phyloP scores from a whole-genome alignment of 2,797 vertebrate species.

The Buceros bicornis region DNA sequence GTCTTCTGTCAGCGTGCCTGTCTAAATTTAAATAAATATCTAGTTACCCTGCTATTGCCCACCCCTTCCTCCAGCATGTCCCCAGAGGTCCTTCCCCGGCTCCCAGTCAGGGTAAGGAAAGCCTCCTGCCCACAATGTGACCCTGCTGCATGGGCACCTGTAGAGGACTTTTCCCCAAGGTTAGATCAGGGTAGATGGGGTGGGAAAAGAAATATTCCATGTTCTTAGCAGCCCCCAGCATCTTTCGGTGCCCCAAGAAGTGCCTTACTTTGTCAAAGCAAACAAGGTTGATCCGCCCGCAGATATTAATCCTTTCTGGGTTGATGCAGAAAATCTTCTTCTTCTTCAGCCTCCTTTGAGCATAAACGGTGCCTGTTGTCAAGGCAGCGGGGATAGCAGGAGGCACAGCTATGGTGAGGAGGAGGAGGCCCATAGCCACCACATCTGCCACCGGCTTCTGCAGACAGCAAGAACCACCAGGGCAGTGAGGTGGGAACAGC shows the following conservation, averaged over 20 bases:
- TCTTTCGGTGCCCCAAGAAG: not conserved
- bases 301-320: slow-evolving; percentile 80
- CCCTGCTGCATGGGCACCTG: not conserved
- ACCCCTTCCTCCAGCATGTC: not conserved
- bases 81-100: not conserved
- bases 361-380: slow-evolving; percentile 73
- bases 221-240: not conserved
- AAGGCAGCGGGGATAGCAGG: slow-evolving; percentile 71
- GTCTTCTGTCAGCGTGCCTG: slow-evolving; percentile 79
- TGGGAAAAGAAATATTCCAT: no score
- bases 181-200: not conserved
- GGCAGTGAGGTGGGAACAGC: not conserved
- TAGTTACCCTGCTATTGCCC: not conserved
- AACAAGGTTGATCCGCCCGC: slow-evolving; percentile 78
- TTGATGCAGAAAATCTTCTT: slow-evolving; percentile 78
- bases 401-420: slow-evolving; percentile 63
- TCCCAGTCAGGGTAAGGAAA: not conserved
- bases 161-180: not conserved
- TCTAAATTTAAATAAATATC: slow-evolving; percentile 51
- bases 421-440: slow-evolving; percentile 61
- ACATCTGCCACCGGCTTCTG: slow-evolving; percentile 53
- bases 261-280: slow-evolving; percentile 80
- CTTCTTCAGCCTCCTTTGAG: slow-evolving; percentile 75
- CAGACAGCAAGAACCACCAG: not conserved
- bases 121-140: fast-evolving